Base-by-base conservation (phyloP, 2,113 vertebrate species). In the Cinclus cinclus region DNA sequence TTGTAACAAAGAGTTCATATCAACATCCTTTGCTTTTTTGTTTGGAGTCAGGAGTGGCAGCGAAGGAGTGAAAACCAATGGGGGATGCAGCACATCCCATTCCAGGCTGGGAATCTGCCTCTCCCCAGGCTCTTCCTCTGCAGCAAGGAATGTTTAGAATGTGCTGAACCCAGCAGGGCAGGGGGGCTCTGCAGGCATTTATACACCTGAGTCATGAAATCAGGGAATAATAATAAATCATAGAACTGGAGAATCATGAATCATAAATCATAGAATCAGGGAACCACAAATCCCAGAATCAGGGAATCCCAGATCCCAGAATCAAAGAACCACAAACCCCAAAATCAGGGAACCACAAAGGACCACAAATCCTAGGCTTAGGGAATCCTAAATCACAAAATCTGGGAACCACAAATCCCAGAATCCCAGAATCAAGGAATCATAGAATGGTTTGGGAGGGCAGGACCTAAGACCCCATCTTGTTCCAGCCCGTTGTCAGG, bases 11-110 rank as follows among this genome's bases (percentile, higher is more conserved):
- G 42, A 27, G 30, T 30, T 55, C 30, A 33, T 27, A 35, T 78
- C 30, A 5, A 10, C 0, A 0, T 37, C 39, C n/a, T 81, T 55
- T 22, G 33, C 8, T 16, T 24, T 24, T 63, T 37, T 31, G 11
- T 49, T 24, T 41, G 53, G 82, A 27, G 58, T 8, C 44, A n/a
- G 0, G 6, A 91, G 49, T 4, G 7, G 33, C 0, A 0, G 10
- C 4, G n/a, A 10, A 64, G 46, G 35, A 64, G 56, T 0, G 0
- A 13, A 27, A 52, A 7, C 27, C 28, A 27, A 52, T 15, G 50
- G 9, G 52, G 28, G 28, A 24, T 53, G 50, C 28, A 53, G 52
- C 35, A 2, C 18, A 5, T 9, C 64, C 41, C 35, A 4, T 7
- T 10, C 46, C 27, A 7, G n/a, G 21, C 35, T 42, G 49, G 56